phyloP scores from a whole-genome alignment of 2,797 vertebrate species.

The Takifugu rubripes region DNA sequence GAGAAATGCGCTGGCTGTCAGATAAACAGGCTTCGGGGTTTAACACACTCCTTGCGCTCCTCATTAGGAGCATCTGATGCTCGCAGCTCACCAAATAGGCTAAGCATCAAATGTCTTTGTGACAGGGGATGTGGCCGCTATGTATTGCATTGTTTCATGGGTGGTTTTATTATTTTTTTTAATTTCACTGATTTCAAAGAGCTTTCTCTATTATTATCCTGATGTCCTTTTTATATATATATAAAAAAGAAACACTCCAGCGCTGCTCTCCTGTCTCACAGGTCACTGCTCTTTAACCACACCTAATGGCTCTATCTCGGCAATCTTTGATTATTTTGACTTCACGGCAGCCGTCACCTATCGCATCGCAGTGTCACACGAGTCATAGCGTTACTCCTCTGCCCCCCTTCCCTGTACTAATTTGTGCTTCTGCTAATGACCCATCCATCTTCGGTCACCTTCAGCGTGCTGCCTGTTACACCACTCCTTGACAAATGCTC shows the following conservation, averaged over 20 bases:
- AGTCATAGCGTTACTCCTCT: neutral
- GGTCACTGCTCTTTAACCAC: conserved; percentile 10
- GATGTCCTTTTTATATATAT: neutral
- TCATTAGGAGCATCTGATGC: conserved; percentile 50
- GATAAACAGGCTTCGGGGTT: conserved; percentile 52
- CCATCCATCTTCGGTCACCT: conserved; percentile 70
- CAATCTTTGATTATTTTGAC: conserved; percentile 13
- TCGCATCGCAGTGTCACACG: too few species aligned
- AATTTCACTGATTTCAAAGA: conserved; percentile 18
- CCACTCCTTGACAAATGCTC: conserved; percentile 53
- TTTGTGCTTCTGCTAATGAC: conserved; percentile 55
- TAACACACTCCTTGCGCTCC: conserved; percentile 42
- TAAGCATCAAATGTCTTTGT: conserved; percentile 47
- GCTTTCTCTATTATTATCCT: conserved; percentile 24
- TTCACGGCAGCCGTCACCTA: neutral
- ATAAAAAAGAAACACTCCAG: conserved; percentile 3
- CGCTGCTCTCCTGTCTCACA: conserved; percentile 10
- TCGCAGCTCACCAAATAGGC: conserved; percentile 45
- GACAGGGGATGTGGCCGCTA: conserved; percentile 17
- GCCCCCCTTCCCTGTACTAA: conserved; percentile 19
- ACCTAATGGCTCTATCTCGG: conserved; percentile 7
- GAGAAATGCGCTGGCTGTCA: conserved; percentile 57
- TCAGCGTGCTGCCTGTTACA: conserved; percentile 40
- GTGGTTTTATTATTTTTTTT: neutral
- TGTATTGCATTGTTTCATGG: neutral